Base-by-base conservation (phyloP, 2,888 invertebrate genomes). In the Craniophora ligustri region DNA sequence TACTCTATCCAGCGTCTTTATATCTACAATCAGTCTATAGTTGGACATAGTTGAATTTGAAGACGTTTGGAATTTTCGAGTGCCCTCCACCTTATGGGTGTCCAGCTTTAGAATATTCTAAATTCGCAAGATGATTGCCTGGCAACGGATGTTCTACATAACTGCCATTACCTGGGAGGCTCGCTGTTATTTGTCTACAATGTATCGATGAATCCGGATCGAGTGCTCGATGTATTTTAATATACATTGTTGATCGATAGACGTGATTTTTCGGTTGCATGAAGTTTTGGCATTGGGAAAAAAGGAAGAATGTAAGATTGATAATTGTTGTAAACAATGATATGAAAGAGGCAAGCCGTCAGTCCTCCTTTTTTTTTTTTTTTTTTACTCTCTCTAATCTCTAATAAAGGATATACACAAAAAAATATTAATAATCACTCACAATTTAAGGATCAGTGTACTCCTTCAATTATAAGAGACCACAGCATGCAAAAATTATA, bases 31-130 rank as follows among this genome's bases (percentile, higher is more conserved):
- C 76, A 82, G 82, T 85, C 91, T 89, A 91, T 91, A 92, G 90
- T 92, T 91, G 81, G 86, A 88, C 90, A 92, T 91, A 92, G 92
- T 92, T 92, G 91, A 90, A 91, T 91, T 89, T 91, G 91, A 91
- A 92, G 92, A 91, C 83, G 91, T 85, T 82, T 63, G 87, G 87
- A 91, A 92, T 92, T 91, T 89, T 91, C 89, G 91, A 92, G 91
- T 90, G 79, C 82, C 81, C 79, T 80, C 83, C 82, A 86, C 86
- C 88, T 90, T 85, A 89, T 88, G 90, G 91, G 90, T 84, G 89
- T 81, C 78, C 80, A 76, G 79, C 80, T 79, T 83, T 85, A 82
- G 86, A 85, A 84, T 87, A 85, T 85, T 87, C 85, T 78, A 78
- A 82, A 86, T 85, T 87, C 77, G 72, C 78, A 80, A 79, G 82